Evolutionary conservation across 2,113 vertebrate genomes (phyloP), one percentile per base, ranked within the genome.

Genomic region (Aptenodytes patagonicus): DNA sequence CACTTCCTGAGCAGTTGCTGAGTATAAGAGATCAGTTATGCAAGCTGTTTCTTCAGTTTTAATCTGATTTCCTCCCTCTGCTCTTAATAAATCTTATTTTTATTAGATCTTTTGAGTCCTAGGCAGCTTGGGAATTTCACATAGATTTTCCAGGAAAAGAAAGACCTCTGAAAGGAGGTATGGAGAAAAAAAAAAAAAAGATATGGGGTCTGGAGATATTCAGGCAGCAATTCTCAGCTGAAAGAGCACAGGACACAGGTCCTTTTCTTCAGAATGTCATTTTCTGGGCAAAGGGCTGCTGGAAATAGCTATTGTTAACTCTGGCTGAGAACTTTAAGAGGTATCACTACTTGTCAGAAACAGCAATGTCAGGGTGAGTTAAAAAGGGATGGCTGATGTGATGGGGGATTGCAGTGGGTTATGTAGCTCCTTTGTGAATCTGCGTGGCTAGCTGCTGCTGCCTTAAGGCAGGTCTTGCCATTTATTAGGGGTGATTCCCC

Each of bases 41-140:
- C 86, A 94, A 95, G 87, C 84, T 83, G 72, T 93, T 95, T 86
- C 93, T 96, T 91, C 83, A 87, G 77, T 93, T 97, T 91, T 94
- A 94, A 96, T 96, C 95, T 96, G 92, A 95, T 96, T 95, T 95
- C 93, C 90, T 96, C 92, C 93, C 89, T 70, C 84, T 94, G 77
- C 92, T 91, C 87, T 94, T 93, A 95, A 94, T 93, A 96, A 96
- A 95, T 95, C 93, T 93, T 91, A 81, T 78, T 93, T 97, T 93
- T 95, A 95, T 94, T 93, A 96, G 90, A 84, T 87, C 87, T 87
- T 89, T 60, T 89, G 89, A 91, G 68, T 84, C 72, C 72, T 58
- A 86, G 85, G 84, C 72, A 91, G 83, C 90, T 96, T 95, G 90
- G 81, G 90, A 94, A 91, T 94, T 89, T 89, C 80, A 95, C 83